Conservation (phyloP, 2,888 invertebrate species). For the Patella depressa region DNA sequence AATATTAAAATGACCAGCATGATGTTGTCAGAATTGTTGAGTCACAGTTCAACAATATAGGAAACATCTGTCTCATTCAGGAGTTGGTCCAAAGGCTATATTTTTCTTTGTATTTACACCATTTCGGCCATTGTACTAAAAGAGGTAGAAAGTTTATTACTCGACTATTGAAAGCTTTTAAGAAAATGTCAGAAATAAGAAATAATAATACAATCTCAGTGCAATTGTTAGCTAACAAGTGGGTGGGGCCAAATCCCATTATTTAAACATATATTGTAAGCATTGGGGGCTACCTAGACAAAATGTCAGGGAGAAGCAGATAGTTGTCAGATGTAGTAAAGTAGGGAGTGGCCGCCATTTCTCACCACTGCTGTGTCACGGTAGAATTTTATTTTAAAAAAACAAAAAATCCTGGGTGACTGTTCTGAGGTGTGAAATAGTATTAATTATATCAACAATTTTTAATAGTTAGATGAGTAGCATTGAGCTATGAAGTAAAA, state of each 20-base stretch:
- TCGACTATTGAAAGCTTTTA: conserved; percentile 9
- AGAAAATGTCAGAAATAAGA: conserved; percentile 4
- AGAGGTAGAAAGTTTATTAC: neutral
- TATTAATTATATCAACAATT: no score
- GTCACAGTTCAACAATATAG: neutral
- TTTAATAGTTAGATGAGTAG: no score
- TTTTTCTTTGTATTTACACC: neutral
- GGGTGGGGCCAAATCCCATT: conserved; percentile 1
- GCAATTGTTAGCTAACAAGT: conserved; percentile 5
- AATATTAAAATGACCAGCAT: no score
- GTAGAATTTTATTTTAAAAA: no score
- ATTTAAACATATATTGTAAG: conserved; percentile 9
- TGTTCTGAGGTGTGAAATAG: no score
- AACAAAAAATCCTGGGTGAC: no score
- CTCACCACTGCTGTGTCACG: neutral
- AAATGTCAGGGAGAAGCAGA: neutral
- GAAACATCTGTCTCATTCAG: neutral
- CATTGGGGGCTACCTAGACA: neutral
- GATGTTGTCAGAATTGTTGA: neutral
- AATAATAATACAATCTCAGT: conserved; percentile 7
- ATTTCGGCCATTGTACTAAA: conserved; percentile 9
- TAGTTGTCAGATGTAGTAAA: conserved; percentile 8
- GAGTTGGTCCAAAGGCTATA: neutral
- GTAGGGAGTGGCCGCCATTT: conserved; percentile 9
- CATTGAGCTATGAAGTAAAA: no score